Base-by-base conservation (phyloP, 2,113 vertebrate genomes). In the Beaufortia kweichowensis region DNA sequence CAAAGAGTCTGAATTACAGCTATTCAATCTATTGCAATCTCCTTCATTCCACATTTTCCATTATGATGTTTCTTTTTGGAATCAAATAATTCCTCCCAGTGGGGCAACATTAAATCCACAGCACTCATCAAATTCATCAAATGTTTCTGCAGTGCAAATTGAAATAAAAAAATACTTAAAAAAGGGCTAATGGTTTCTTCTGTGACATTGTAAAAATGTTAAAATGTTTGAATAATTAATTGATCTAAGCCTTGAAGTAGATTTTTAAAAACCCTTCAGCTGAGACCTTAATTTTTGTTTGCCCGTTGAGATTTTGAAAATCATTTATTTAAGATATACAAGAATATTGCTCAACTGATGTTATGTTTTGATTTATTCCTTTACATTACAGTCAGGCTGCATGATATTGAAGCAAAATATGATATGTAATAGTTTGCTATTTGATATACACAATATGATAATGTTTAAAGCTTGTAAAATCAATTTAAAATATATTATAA, bases 1-100 rank as follows among this genome's bases (percentile, higher is more conserved):
- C 77, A 83, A 84, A 78, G 78, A 81, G 56, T 73, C 79, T 75
- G 76, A 82, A 85, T 80, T 85, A 78, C 82, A 84, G 74, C 79
- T n/a, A n/a, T n/a, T n/a, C n/a, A 75, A 63, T 83, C 75, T 62
- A 57, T 69, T 73, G 75, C 77, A 71, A 75, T 74, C 67, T 80
- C 71, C 46, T 41, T 72, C 55, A 56, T 77, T 83, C 68, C 74
- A 80, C 78, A 77, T 81, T 79, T 75, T 61, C 41, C 65, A 71
- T 74, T 75, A 82, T 74, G 69, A 79, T 77, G 79, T 83, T 55
- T 66, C 74, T 83, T 83, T 82, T 79, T 48, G 62, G 57, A 76
- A 80, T 75, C 60, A 80, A 76, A 78, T 68, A 55, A 69, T 77
- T 65, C 29, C 55, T 74, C 68, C n/a, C 60, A 79, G 76, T 79